Evolutionary conservation across 2,113 vertebrate species (phyloP).

Genomic region (Pionites leucogaster): DNA sequence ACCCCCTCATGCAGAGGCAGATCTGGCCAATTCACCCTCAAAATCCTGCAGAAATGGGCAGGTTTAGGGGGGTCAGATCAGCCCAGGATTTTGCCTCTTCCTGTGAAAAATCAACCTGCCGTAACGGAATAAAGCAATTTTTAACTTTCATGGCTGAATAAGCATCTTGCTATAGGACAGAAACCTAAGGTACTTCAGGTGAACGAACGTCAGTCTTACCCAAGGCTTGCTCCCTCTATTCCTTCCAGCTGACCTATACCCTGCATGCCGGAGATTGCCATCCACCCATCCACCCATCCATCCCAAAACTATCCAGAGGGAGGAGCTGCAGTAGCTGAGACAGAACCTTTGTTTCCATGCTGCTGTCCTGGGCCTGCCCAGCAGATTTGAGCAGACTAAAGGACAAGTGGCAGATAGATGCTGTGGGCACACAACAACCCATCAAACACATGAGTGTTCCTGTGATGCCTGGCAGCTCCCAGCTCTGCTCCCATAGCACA

Average conservation of each 20-base stretch:
- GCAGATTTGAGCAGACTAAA: neutral
- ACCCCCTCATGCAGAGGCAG: neutral
- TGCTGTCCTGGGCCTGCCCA: neutral
- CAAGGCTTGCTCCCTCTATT: neutral
- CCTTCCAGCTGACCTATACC: neutral
- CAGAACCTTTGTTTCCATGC: neutral
- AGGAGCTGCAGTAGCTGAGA: neutral
- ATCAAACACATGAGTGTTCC: fast-evolving
- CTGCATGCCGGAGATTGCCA: fast-evolving
- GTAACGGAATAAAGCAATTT: neutral
- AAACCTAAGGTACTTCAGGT: neutral
- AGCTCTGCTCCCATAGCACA: fast-evolving
- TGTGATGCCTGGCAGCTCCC: fast-evolving
- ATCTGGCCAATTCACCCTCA: neutral
- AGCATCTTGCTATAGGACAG: neutral
- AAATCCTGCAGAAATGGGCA: neutral
- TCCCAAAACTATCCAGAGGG: fast-evolving
- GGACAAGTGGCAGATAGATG: fast-evolving
- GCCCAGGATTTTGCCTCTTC: neutral
- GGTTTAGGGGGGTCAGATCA: neutral
- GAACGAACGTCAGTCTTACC: neutral
- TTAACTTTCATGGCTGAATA: neutral
- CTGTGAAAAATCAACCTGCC: neutral
- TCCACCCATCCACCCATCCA: neutral
- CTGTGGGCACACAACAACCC: fast-evolving